phyloP scores from a whole-genome alignment of 2,888 invertebrate genomes.

The Agonum fuliginosum region DNA sequence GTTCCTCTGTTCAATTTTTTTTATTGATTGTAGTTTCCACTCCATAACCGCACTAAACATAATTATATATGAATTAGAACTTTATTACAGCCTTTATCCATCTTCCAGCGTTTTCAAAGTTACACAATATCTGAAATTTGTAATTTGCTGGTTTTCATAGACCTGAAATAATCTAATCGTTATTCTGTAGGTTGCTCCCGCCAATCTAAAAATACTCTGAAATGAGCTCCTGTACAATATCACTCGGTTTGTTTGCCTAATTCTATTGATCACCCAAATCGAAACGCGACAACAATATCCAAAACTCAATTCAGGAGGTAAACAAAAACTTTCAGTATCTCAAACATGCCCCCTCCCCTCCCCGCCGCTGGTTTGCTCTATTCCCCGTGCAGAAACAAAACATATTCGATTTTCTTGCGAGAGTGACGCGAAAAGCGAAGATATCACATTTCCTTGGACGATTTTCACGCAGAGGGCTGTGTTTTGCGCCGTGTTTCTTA shows the following conservation, averaged over 20 bases:
- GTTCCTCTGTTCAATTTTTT: no score
- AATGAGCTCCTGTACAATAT: no score
- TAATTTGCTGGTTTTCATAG: no score
- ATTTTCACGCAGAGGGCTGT: conserved; percentile 20
- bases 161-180: no score
- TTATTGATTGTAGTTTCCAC: no score
- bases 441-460: conserved; percentile 16
- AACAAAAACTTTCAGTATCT: conserved; percentile 32
- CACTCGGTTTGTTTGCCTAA: conserved; percentile 2
- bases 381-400: conserved; percentile 12
- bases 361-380: neutral
- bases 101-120: no score
- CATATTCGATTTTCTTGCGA: conserved; percentile 28
- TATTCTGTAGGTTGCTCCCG: no score
- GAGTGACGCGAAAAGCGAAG: conserved; percentile 21
- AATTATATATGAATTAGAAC: no score
- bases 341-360: neutral
- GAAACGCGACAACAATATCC: conserved; percentile 30
- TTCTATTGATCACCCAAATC: conserved; percentile 27
- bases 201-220: no score
- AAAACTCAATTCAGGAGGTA: conserved; percentile 41
- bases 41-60: no score
- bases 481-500: conserved; percentile 27
- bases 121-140: no score
- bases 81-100: no score